These are phyloP conservation scores for Hyles lineata DNA, from an alignment of 2,888 invertebrate species.

Conservation along the genomic window DNA sequence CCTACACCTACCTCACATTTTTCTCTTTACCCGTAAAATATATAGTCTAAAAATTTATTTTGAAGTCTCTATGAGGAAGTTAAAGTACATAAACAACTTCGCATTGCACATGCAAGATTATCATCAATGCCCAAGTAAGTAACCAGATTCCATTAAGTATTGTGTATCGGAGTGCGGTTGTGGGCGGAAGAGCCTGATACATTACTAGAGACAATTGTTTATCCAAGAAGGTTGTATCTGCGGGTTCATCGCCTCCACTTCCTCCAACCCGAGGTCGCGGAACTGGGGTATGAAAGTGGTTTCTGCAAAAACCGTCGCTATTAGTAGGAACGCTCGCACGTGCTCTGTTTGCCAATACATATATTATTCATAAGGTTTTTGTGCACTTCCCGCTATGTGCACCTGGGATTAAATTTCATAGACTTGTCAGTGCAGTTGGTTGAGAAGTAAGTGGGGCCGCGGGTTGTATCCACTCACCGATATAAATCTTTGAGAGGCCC, in stretches of 20 bases:
- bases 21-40: no score
- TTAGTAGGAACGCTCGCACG: conserved; percentile 2
- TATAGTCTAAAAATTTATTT: no score
- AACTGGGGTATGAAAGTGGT: conserved; percentile 27
- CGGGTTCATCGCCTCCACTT: conserved; percentile 18
- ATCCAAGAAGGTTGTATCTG: background rate
- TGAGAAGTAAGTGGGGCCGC: no score
- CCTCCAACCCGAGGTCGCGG: conserved; percentile 17
- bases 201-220: background rate
- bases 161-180: no score
- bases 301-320: conserved; percentile 11
- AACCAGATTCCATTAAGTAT: no score
- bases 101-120: no score
- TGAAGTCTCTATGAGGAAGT: no score
- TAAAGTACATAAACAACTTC: no score
- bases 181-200: background rate
- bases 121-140: no score
- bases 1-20: no score
- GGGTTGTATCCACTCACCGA: no score
- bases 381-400: background rate
- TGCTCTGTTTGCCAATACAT: conserved; percentile 12
- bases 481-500: no score
- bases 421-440: background rate
- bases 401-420: background rate
- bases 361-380: conserved; percentile 11